Conservation (phyloP, 1,140 invertebrate species). For the Hylyphantes graminicola region DNA sequence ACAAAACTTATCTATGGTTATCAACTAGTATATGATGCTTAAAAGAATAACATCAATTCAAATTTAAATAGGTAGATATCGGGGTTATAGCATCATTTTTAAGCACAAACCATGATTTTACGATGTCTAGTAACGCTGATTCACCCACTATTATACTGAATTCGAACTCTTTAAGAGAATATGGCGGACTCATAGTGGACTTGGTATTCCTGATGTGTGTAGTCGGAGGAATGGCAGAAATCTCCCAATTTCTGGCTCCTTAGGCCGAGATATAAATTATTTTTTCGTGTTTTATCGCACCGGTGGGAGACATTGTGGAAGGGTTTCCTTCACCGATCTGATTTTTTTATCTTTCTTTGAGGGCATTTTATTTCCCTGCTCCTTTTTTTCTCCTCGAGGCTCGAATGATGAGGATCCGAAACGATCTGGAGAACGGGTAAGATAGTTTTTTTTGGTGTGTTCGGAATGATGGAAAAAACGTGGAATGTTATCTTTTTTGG, state of each 20-base stretch:
- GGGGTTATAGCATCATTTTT: too few species aligned
- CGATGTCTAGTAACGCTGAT: too few species aligned
- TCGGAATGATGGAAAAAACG: not conserved
- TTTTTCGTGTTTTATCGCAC: slow-evolving; percentile 42
- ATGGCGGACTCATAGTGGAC: too few species aligned
- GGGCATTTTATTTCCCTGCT: not conserved
- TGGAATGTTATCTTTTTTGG: not conserved
- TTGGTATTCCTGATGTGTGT: not conserved
- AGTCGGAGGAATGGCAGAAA: slow-evolving; percentile 36
- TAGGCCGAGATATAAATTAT: slow-evolving; percentile 37
- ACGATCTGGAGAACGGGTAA: too few species aligned
- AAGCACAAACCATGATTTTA: too few species aligned
- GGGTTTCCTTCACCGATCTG: slow-evolving; percentile 49
- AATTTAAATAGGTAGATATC: too few species aligned
- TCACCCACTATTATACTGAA: too few species aligned
- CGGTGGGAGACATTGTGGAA: slow-evolving; percentile 44
- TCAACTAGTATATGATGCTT: too few species aligned
- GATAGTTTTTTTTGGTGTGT: not conserved
- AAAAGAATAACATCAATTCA: too few species aligned
- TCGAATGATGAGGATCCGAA: not conserved
- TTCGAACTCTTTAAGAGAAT: too few species aligned
- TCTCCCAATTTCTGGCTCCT: slow-evolving; percentile 52
- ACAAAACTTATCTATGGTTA: too few species aligned
- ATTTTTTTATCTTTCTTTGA: slow-evolving; percentile 37
- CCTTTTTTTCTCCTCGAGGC: not conserved